Conservation (phyloP, 2,113 vertebrate species). For the Myotis lucifugus region DNA sequence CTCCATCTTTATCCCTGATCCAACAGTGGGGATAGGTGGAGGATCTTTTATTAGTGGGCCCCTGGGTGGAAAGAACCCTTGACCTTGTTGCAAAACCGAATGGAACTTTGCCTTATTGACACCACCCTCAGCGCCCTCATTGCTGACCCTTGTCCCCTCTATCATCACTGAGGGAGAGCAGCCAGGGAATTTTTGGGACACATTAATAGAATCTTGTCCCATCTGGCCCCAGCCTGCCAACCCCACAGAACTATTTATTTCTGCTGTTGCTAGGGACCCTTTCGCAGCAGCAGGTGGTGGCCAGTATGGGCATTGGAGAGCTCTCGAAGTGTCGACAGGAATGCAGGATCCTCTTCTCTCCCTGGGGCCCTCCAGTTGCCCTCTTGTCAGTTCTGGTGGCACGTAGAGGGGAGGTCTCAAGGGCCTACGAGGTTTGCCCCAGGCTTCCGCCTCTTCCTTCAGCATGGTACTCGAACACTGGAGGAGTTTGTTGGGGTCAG, state of each 20-base stretch:
- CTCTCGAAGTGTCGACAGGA: neutral
- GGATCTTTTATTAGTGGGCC: neutral
- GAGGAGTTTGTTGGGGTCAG: accelerated
- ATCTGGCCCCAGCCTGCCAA: neutral
- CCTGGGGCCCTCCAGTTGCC: neutral
- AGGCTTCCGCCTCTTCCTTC: neutral
- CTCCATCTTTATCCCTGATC: neutral
- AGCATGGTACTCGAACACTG: neutral
- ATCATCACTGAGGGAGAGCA: neutral
- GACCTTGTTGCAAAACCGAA: neutral
- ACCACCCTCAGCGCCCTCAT: neutral
- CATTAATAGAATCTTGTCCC: constrained; percentile 16
- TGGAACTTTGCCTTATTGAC: neutral
- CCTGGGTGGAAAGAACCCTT: neutral
- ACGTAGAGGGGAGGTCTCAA: neutral
- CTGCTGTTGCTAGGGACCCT: constrained; percentile 42
- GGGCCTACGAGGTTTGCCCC: neutral
- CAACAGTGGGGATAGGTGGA: neutral
- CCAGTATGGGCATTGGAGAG: neutral
- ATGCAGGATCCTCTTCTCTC: neutral
- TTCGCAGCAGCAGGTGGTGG: constrained; percentile 19
- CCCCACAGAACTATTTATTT: constrained; percentile 54
- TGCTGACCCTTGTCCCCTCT: neutral
- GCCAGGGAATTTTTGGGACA: neutral
- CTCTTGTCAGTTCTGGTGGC: neutral